Evolutionary conservation across 92 coral and sea anemone genomes (phyloP), one percentile per base, ranked within the genome.

Genomic region (Muricea muricata): DNA sequence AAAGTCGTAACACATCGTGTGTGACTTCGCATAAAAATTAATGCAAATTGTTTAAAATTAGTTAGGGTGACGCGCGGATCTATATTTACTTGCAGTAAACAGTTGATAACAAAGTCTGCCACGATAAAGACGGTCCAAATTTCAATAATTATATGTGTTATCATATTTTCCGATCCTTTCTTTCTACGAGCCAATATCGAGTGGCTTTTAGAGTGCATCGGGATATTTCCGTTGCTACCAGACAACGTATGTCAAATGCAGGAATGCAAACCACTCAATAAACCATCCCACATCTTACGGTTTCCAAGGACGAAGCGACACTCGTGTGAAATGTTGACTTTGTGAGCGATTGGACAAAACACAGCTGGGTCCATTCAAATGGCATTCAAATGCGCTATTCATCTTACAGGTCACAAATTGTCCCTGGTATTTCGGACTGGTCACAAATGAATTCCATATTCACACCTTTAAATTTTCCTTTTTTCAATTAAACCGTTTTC

Each of bases 311-410:
- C 28, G 20, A 34, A 18, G 37, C 42, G 52, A 55, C 20, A 29
- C 21, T 57, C 29, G 8, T 1, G 11, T 25, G 41, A 52, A 75
- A 75, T 75, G 80, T 75, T 75, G 39, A 15, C 26, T 75, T 50
- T 63, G 4, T 21, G 25, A 57, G 11, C 0, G 8, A 18, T 73
- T 6, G 18, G 60, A 45, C 23, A 20, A 73, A 42, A 26, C 41
- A 75, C 80, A 75, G 65, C 65, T 75, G 80, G 80, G n/a, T 13
- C 17, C 1, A 9, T 75, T 29, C 13, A 55, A 75, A 75, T 48
- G 29, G 15, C 15, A 63, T 63, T 63, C 70, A 63, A 26, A 63
- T 29, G 37, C 70, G 70, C 70, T 63, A 30, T 63, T 63, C 37
- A 63, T 17, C 18, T 17, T 63, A 63, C 70, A 30, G 70, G 70